These are phyloP conservation scores for Tridacna gigas DNA, from an alignment of 2,888 invertebrate species.

Conservation along the genomic window DNA sequence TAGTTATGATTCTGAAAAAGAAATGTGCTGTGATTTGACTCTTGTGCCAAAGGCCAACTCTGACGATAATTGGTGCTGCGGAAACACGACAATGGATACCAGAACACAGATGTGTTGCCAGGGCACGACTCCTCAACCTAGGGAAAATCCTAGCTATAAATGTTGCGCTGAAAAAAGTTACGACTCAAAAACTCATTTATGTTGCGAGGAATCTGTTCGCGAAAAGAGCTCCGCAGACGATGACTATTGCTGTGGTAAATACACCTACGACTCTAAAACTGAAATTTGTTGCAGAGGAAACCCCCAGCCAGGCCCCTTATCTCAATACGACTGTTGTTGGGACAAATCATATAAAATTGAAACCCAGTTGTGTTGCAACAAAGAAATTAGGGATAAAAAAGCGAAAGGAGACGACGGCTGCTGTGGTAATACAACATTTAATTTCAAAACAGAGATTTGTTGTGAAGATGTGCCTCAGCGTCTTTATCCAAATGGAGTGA, in stretches of 20 bases:
- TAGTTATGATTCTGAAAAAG: constrained; percentile 35
- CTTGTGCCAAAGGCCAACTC: constrained; percentile 21
- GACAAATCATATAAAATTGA: constrained; percentile 30
- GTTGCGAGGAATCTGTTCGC: constrained; percentile 39
- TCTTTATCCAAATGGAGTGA: constrained; percentile 9
- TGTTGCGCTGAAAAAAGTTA: constrained; percentile 46
- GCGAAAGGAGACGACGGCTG: constrained; percentile 37
- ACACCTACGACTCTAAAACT: constrained; percentile 36
- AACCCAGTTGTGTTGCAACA: constrained; percentile 43
- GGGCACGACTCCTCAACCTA: constrained; percentile 37
- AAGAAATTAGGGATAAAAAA: constrained; percentile 27
- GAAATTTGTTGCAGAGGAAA: constrained; percentile 48
- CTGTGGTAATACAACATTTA: constrained; percentile 41
- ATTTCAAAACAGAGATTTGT: constrained; percentile 41
- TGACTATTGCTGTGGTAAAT: constrained; percentile 43
- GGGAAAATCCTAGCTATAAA: neutral
- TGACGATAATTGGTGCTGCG: constrained; percentile 54
- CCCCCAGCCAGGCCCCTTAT: constrained; percentile 17
- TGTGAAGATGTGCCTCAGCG: constrained; percentile 42
- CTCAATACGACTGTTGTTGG: constrained; percentile 39
- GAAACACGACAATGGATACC: constrained; percentile 46
- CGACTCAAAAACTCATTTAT: constrained; percentile 30
- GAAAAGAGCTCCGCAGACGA: constrained; percentile 19
- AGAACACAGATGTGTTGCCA: constrained; percentile 44
- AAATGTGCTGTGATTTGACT: constrained; percentile 44